phyloP scores from a whole-genome alignment of 2,113 vertebrate genomes.

The Ardeotis arabs region DNA sequence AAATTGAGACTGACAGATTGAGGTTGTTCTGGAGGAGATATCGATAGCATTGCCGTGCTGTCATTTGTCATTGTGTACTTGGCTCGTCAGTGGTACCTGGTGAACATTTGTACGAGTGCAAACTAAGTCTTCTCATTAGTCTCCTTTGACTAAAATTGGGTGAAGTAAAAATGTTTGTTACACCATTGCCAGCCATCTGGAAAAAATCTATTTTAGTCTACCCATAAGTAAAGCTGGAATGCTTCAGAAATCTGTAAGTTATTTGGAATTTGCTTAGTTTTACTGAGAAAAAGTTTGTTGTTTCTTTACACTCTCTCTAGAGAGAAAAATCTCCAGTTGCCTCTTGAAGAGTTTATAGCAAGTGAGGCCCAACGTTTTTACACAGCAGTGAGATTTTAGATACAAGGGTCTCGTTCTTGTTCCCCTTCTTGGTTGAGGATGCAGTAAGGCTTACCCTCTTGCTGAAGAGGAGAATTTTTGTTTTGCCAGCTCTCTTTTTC shows the following conservation, averaged over 20 bases:
- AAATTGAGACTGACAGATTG: constrained; percentile 52
- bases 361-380: neutral
- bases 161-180: constrained; percentile 11
- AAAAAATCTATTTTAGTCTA: neutral
- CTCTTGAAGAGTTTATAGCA: neutral
- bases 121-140: neutral
- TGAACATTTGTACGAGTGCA: neutral
- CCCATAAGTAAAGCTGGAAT: neutral
- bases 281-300: neutral
- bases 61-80: neutral
- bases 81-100: neutral
- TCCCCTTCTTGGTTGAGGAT: neutral
- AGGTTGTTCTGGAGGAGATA: constrained; percentile 34
- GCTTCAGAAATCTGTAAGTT: neutral
- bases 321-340: neutral
- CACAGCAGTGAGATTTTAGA: neutral
- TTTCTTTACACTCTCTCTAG: neutral
- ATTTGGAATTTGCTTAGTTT: neutral
- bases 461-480: neutral
- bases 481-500: neutral
- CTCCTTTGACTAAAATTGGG: neutral
- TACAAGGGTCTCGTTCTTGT: neutral
- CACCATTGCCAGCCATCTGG: constrained; percentile 23
- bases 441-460: neutral
- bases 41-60: neutral